phyloP scores from a whole-genome alignment of 2,888 invertebrate genomes.

The Ochropacha duplaris region DNA sequence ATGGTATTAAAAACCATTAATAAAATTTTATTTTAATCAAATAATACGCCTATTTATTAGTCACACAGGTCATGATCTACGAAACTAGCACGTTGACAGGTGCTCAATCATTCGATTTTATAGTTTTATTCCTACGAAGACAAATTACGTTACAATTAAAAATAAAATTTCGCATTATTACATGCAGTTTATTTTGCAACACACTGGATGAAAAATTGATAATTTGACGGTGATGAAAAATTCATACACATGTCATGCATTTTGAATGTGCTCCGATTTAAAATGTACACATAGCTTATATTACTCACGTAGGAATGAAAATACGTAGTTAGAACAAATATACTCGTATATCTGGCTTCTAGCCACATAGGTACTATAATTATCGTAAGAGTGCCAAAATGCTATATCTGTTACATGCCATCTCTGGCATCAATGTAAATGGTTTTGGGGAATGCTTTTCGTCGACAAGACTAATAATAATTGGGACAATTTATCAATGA shows the following conservation, averaged over 20 bases:
- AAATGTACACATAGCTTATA: conserved; percentile 30
- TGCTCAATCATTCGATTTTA: too few species aligned
- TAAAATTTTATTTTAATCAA: too few species aligned
- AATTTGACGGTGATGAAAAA: background rate
- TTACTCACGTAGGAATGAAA: conserved; percentile 45
- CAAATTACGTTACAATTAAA: too few species aligned
- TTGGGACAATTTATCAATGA: background rate
- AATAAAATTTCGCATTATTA: too few species aligned
- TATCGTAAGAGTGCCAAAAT: conserved; percentile 72
- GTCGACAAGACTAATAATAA: conserved; percentile 4
- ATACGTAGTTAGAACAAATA: conserved; percentile 63
- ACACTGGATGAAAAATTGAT: background rate
- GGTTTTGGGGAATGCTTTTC: conserved; percentile 7
- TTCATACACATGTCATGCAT: conserved; percentile 5
- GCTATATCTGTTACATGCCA: conserved; percentile 54
- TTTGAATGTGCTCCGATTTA: background rate
- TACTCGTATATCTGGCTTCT: conserved; percentile 61
- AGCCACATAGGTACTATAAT: conserved; percentile 69
- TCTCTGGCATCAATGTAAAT: conserved; percentile 44
- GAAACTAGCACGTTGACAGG: too few species aligned
- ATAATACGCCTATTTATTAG: too few species aligned
- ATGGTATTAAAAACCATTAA: background rate
- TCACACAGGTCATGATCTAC: too few species aligned
- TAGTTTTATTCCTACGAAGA: too few species aligned
- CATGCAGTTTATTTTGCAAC: background rate